Percentiles rank a stretch among this genome's conserved stretches.
These are phyloP conservation scores for Catostomus latipinnis DNA, from an alignment of 2,797 vertebrate species.

Conservation along the genomic window DNA sequence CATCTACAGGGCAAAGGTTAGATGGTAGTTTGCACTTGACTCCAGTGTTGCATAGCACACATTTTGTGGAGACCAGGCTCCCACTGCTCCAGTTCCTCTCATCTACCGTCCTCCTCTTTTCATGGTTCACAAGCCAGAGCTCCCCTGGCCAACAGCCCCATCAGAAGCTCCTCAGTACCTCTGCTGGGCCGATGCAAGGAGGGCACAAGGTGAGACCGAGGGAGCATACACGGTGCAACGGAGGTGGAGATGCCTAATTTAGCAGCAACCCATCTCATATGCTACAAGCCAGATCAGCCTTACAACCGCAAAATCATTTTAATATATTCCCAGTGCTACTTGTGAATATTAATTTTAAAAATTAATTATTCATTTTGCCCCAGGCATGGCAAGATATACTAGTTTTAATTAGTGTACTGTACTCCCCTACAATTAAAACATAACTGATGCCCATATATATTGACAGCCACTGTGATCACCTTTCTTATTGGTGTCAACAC, in stretches of 20 bases:
- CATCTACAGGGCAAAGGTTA: constrained; percentile 16
- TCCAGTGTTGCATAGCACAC: neutral
- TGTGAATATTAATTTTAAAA: constrained; percentile 99
- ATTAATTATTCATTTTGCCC: constrained; percentile 99
- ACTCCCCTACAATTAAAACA: constrained; percentile 99
- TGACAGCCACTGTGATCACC: constrained; percentile 91
- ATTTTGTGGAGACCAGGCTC: neutral
- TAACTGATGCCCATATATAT: constrained; percentile 97
- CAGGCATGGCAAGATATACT: constrained; percentile 99
- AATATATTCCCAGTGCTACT: constrained; percentile 99
- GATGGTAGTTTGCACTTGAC: neutral
- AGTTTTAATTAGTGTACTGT: constrained; percentile 99
- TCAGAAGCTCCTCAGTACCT: constrained; percentile 49
- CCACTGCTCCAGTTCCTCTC: constrained; percentile 19
- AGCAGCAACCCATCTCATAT: constrained; percentile 75
- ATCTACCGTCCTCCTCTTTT: constrained; percentile 38
- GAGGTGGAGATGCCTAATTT: constrained; percentile 74
- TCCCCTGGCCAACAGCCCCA: constrained; percentile 52
- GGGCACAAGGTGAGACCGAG: constrained; percentile 45
- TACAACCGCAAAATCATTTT: constrained; percentile 94
- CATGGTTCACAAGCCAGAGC: constrained; percentile 58
- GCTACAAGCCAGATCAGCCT: constrained; percentile 85
- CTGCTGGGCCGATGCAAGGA: constrained; percentile 55
- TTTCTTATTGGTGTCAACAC: constrained; percentile 95
- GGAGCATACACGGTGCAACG: constrained; percentile 54